phyloP scores from a whole-genome alignment of 53 echinoderm and acorn worm genomes.

The Crossaster papposus region DNA sequence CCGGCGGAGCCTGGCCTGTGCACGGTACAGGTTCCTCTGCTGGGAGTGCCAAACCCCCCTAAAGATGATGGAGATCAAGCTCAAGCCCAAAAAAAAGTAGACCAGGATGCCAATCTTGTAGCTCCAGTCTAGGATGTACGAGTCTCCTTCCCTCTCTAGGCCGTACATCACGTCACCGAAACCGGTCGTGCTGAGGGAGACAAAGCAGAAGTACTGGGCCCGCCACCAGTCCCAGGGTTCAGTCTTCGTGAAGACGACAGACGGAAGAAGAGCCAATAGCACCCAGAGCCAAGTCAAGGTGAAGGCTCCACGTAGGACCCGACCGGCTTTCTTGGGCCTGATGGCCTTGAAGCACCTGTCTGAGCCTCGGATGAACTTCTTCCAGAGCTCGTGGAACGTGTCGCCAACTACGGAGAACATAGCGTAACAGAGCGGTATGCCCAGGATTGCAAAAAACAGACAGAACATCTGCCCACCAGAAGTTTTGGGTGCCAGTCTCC shows the following conservation, averaged over 20 bases:
- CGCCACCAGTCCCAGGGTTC: constrained; percentile 52
- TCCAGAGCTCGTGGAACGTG: constrained; percentile 11
- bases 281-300: not conserved
- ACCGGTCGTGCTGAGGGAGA: constrained; percentile 64
- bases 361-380: not conserved
- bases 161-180: constrained; percentile 54
- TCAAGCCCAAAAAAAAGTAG: constrained; percentile 57
- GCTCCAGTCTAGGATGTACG: constrained; percentile 13
- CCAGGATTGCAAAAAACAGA: constrained; percentile 42
- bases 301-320: not conserved
- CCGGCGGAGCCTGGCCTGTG: not conserved
- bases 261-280: constrained; percentile 35
- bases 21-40: constrained; percentile 11
- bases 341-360: not conserved
- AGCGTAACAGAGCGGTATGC: constrained; percentile 30
- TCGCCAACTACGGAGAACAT: constrained; percentile 27
- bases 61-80: constrained; percentile 56
- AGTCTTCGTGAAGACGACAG: constrained; percentile 33
- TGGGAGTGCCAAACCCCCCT: constrained; percentile 44
- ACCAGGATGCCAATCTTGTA: constrained; percentile 59
- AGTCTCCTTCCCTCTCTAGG: constrained; percentile 25
- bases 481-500: constrained; percentile 12
- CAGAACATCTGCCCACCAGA: constrained; percentile 3
- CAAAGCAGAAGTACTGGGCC: constrained; percentile 63
- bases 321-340: not conserved